Evolutionary conservation across 64 coral and sea anemone genomes (phyloP), one percentile per base, ranked within the genome.

Genomic region (Montipora efflorescens): DNA sequence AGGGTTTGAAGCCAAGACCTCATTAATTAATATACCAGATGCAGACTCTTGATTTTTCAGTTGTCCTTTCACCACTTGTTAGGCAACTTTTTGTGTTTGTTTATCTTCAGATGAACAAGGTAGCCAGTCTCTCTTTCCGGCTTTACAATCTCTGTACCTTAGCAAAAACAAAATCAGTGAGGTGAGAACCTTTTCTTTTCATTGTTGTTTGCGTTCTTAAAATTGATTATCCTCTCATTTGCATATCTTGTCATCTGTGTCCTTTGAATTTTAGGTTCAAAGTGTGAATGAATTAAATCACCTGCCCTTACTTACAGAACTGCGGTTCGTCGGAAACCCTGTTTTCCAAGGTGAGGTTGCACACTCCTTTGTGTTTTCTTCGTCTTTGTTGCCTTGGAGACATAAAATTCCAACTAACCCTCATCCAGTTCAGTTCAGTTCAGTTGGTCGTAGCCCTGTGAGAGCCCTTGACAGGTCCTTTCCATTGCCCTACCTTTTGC

Each of bases 261-360:
- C 4, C 8, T 20, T 71, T 15, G 6, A 16, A 6, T 53, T 66
- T 79, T 59, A 23, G 96, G 92, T 94, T 61, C 87, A 74, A 76
- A 96, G 95, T 77, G 36, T 99, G 1, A 94, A 94, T 84, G 95
- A 95, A 21, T 82, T 99, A 16, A 96, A 99, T 69, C 91, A 85
- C 66, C 64, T 99, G 20, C 90, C 46, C 45, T 15, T 74, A 16
- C 62, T 99, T 53, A 90, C 75, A 15, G 87, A 90, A 12, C 46
- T 99, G 5, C 88, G 80, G 46, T 95, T 95, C 22, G 83, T 80
- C 14, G 76, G 91, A 21, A 97, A 97, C 77, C 89, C 92, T 62
- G 22, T 97, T 28, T 97, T 97, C 53, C 48, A 97, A 92, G 93
- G 96, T 97, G 88, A 70, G 66, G 51, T 15, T 36, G 0, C 36